Evolutionary conservation across 2,113 vertebrate species (phyloP).

Genomic region (Osmerus eperlanus): DNA sequence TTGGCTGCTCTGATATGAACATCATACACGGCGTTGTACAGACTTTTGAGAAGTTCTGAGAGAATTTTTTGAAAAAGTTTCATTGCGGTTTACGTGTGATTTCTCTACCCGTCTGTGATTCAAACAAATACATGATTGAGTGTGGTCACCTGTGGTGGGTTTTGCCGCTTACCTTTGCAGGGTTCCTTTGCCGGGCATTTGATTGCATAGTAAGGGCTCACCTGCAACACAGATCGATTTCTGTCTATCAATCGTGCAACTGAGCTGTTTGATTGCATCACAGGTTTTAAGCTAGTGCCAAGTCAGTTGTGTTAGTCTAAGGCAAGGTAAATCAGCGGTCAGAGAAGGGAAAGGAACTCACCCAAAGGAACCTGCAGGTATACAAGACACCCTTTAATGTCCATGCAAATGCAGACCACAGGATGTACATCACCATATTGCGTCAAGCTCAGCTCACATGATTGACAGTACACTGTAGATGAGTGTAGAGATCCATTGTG

Average conservation of each 20-base stretch:
- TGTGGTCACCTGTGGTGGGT: constrained; percentile 43
- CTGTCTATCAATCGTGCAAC: too few species aligned
- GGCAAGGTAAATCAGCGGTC: background rate
- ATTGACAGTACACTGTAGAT: constrained; percentile 8
- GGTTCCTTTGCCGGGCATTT: constrained; percentile 49
- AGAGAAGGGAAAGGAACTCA: constrained; percentile 32
- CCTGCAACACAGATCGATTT: constrained; percentile 47
- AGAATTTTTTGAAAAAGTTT: background rate
- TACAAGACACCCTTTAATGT: constrained; percentile 65
- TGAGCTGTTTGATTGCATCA: too few species aligned
- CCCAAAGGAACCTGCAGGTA: constrained; percentile 74
- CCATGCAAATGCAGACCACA: constrained; percentile 57
- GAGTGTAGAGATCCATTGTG: background rate
- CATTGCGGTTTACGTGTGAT: too few species aligned
- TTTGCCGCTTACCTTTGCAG: constrained; percentile 16
- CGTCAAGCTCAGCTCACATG: constrained; percentile 40
- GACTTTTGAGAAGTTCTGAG: background rate
- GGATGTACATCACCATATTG: constrained; percentile 47
- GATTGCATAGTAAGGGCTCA: constrained; percentile 67
- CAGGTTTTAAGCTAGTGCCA: too few species aligned
- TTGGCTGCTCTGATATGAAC: too few species aligned
- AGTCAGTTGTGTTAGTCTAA: background rate
- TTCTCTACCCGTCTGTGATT: too few species aligned
- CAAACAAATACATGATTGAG: background rate
- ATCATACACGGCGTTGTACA: too few species aligned